Percentiles rank a stretch among this genome's conserved stretches.
These are phyloP conservation scores for Nephrotoma appendiculata DNA, from an alignment of 2,888 invertebrate species.

Conservation along the genomic window DNA sequence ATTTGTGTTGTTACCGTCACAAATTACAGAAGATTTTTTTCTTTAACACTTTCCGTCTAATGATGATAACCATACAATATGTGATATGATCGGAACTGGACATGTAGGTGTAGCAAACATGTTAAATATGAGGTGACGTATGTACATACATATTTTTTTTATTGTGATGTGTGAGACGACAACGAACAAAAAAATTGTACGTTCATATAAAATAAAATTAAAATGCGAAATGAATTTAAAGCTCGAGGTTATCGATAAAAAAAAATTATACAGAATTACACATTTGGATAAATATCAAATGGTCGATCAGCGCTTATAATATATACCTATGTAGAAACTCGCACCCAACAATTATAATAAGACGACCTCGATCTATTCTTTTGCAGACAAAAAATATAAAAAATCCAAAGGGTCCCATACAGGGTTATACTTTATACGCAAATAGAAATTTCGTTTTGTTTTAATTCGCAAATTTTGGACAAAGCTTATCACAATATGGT, in stretches of 20 bases:
- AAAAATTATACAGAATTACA: not conserved
- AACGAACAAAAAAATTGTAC: not conserved
- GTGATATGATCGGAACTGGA: not conserved
- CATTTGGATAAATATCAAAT: not conserved
- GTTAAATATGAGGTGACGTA: not conserved
- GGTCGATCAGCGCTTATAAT: not conserved
- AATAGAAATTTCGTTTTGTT: not conserved
- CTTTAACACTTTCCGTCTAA: not conserved
- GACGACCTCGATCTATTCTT: not conserved
- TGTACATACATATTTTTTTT: not conserved
- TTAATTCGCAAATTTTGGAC: not conserved
- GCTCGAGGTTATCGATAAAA: not conserved
- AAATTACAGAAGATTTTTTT: not conserved
- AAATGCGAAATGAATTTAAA: not conserved
- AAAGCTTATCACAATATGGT: not conserved
- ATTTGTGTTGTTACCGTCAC: not conserved
- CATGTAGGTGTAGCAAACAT: not conserved
- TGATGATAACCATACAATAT: not conserved
- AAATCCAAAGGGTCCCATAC: not conserved
- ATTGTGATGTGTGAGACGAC: not conserved
- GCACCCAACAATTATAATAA: not conserved
- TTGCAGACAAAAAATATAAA: not conserved
- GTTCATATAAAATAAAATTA: not conserved
- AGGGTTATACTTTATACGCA: not conserved
- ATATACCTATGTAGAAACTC: no score